phyloP scores from a whole-genome alignment of 1,140 invertebrate species.

The Meloidogyne chitwoodi region DNA sequence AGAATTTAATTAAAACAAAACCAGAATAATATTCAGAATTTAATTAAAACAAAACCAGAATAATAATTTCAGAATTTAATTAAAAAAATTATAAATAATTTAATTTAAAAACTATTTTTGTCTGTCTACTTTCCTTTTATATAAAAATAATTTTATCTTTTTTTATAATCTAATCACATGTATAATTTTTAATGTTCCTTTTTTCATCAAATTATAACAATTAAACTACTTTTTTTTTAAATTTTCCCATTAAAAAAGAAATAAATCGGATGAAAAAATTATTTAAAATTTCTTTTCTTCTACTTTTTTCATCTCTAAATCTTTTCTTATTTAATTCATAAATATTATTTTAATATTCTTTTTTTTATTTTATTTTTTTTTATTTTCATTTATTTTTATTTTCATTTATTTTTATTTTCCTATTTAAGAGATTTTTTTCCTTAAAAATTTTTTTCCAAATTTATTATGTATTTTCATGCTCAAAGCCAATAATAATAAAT shows the following conservation, averaged over 20 bases:
- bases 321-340: background rate
- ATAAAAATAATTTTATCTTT: background rate
- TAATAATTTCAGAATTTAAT: background rate
- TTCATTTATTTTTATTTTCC: too few relatives aligned
- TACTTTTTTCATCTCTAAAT: background rate
- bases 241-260: background rate
- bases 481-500: too few relatives aligned
- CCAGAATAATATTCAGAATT: background rate
- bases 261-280: background rate
- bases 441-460: too few relatives aligned
- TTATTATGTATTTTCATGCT: too few relatives aligned
- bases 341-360: too few relatives aligned
- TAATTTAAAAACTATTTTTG: background rate
- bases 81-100: too few relatives aligned
- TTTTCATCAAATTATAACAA: background rate
- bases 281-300: background rate
- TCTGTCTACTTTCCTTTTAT: background rate
- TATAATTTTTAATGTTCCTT: background rate
- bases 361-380: too few relatives aligned
- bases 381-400: too few relatives aligned
- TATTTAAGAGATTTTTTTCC: too few relatives aligned
- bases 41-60: background rate
- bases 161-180: background rate
- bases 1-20: background rate
- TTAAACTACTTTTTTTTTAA: background rate